Evolutionary conservation across 2,113 vertebrate genomes (phyloP).

Genomic region (Arvicanthis niloticus): DNA sequence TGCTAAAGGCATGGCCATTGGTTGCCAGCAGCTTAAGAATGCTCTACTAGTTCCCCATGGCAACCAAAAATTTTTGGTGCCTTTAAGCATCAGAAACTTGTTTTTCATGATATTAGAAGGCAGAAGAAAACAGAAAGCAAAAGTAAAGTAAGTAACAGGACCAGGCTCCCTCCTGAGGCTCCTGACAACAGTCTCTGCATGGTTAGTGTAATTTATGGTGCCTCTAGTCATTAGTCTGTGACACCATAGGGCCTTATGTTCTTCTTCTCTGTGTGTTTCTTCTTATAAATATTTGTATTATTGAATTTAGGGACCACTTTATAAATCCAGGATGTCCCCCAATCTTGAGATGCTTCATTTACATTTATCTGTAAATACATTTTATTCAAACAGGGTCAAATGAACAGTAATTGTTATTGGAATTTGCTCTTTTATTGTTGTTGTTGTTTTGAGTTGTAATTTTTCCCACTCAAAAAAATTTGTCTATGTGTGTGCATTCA

Average conservation of each 20-base stretch:
- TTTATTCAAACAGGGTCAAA: neutral
- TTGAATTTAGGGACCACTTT: neutral
- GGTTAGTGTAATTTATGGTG: neutral
- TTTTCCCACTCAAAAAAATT: neutral
- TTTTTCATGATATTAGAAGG: neutral
- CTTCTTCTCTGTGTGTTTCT: neutral
- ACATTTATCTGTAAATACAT: neutral
- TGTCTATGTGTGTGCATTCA: neutral
- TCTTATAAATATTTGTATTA: neutral
- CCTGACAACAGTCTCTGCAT: no score
- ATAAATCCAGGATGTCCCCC: neutral
- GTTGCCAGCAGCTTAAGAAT: neutral
- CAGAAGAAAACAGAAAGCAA: neutral
- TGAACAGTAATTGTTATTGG: neutral
- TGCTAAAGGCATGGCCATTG: neutral
- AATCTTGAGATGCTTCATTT: neutral
- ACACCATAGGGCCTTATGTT: neutral
- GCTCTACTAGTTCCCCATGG: neutral
- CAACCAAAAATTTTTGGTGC: neutral
- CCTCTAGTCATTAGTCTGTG: neutral
- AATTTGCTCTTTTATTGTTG: neutral
- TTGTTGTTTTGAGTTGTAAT: neutral
- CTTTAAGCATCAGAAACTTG: neutral
- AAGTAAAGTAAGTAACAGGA: neutral
- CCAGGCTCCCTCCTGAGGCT: neutral